Percentiles rank a stretch among this genome's conserved stretches.
Conservation (phyloP, 2,113 vertebrate species). For the Epinephelus cyanopodus region DNA sequence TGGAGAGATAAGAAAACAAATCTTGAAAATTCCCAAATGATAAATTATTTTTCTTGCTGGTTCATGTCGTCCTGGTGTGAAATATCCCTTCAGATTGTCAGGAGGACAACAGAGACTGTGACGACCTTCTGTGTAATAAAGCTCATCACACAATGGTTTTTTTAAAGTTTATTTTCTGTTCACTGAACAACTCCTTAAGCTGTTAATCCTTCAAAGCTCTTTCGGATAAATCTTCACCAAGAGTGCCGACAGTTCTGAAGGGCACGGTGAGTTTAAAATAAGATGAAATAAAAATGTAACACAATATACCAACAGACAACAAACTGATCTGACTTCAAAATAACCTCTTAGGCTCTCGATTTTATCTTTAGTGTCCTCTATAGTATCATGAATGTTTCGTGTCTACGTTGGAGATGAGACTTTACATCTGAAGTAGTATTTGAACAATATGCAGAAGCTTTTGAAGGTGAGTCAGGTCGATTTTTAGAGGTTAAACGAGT, state of each 20-base stretch:
- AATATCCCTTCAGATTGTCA: neutral
- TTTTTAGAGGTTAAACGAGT: no score
- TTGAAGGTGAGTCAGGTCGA: no score
- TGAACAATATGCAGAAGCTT: no score
- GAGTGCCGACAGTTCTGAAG: neutral
- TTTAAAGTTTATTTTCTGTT: slow-evolving; percentile 20
- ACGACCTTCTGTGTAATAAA: neutral
- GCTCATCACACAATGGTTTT: neutral
- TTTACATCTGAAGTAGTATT: no score
- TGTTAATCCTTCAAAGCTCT: slow-evolving; percentile 25
- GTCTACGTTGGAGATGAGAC: neutral
- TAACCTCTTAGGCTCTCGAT: neutral
- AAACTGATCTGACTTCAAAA: neutral
- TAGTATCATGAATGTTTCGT: neutral
- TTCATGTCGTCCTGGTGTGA: neutral
- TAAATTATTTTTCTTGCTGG: no score
- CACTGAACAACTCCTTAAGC: neutral
- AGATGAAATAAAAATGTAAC: neutral
- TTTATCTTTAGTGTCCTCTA: neutral
- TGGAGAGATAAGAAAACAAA: neutral
- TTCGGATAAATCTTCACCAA: neutral
- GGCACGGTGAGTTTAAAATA: neutral
- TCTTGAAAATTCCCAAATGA: neutral
- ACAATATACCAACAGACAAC: neutral
- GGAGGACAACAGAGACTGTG: neutral